A percentile compares a stretch with the other conserved stretches of the same genome.
phyloP scores from a whole-genome alignment of 2,888 invertebrate genomes.

The Diabrotica balteata region DNA sequence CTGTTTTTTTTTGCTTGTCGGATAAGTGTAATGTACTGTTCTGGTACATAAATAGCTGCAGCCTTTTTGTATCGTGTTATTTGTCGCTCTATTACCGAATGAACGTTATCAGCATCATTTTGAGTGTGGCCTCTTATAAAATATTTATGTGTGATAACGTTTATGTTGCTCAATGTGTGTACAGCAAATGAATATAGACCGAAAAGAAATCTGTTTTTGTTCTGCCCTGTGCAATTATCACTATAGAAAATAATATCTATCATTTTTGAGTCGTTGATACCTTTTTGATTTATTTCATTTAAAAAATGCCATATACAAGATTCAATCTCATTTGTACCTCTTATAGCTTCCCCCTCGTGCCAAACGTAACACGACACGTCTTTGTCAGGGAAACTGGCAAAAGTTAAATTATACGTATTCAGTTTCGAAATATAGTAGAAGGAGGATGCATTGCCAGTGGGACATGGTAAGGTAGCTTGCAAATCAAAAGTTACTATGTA shows the following conservation, averaged over 20 bases:
- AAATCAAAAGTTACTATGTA: no score
- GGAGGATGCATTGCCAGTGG: no score
- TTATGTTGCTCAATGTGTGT: neutral
- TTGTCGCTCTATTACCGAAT: conserved; percentile 17
- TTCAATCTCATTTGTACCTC: conserved; percentile 48
- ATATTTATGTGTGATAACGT: conserved; percentile 12
- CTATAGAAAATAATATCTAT: no score
- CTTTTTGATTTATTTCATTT: no score
- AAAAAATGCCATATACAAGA: no score
- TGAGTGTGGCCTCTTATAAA: conserved; percentile 12
- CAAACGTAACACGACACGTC: conserved; percentile 27
- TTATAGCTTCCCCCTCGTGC: conserved; percentile 30
- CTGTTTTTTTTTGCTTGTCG: no score
- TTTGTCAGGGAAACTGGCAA: no score
- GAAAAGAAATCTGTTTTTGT: conserved; percentile 7
- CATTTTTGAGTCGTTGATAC: no score
- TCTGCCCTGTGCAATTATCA: no score
- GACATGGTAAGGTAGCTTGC: no score
- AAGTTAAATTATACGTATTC: no score
- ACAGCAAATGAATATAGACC: conserved; percentile 5
- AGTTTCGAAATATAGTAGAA: no score
- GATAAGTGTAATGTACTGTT: neutral
- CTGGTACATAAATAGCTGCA: neutral
- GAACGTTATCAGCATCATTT: conserved; percentile 16
- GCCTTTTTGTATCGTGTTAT: neutral